phyloP scores from a whole-genome alignment of 2,888 invertebrate genomes.

The Trissoscelio sp. region DNA sequence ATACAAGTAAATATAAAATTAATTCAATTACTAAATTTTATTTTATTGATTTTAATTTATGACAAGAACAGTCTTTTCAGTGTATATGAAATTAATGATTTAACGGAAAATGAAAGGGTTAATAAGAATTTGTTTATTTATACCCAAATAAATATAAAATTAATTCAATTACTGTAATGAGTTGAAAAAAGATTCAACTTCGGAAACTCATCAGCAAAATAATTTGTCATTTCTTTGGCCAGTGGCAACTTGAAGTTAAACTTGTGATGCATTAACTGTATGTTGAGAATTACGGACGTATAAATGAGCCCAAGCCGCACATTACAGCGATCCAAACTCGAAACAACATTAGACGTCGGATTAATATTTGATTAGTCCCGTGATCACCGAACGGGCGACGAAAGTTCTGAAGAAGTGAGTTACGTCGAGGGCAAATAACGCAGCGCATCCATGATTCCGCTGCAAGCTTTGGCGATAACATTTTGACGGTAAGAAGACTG shows the following conservation, averaged over 20 bases:
- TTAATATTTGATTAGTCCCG: constrained; percentile 34
- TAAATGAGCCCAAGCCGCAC: not conserved
- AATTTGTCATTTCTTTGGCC: not conserved
- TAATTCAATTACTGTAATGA: too few species aligned
- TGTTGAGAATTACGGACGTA: not conserved
- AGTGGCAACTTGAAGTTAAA: not conserved
- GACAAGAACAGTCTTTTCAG: too few species aligned
- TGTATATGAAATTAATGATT: too few species aligned
- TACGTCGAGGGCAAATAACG: constrained; percentile 4
- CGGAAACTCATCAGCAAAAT: not conserved
- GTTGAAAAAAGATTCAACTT: too few species aligned
- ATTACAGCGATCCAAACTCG: constrained; percentile 29
- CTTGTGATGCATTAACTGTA: constrained; percentile 7
- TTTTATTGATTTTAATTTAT: too few species aligned
- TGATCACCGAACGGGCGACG: constrained; percentile 4
- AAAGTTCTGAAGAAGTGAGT: constrained; percentile 19
- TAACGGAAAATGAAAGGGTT: too few species aligned
- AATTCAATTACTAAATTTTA: too few species aligned
- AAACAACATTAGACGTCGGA: constrained; percentile 25
- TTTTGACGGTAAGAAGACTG: constrained; percentile 6
- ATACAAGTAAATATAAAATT: too few species aligned
- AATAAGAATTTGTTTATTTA: too few species aligned
- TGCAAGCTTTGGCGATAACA: constrained; percentile 12
- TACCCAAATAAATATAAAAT: too few species aligned
- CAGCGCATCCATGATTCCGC: constrained; percentile 4